phyloP scores from a whole-genome alignment of 2,797 vertebrate species.

The Micrastur ruficollis region DNA sequence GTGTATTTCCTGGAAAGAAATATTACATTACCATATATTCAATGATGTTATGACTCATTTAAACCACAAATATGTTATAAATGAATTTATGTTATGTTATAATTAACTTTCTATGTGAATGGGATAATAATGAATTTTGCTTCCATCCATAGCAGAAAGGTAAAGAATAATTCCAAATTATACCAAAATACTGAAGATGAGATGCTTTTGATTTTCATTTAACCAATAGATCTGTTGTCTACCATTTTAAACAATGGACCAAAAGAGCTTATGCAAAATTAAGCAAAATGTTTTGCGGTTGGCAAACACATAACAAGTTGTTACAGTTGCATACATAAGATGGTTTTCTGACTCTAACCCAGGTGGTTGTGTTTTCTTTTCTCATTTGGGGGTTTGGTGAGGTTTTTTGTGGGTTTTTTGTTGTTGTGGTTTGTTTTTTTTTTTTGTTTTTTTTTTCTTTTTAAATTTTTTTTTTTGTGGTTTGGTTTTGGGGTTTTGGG shows the following conservation, averaged over 20 bases:
- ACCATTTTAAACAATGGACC: neutral
- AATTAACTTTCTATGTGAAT: neutral
- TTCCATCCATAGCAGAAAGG: neutral
- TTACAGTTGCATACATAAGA: neutral
- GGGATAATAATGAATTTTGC: neutral
- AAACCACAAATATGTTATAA: neutral
- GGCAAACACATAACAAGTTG: neutral
- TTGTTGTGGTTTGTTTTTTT: too few relatives aligned
- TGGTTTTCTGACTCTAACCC: neutral
- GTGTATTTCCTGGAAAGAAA: neutral
- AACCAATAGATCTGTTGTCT: neutral
- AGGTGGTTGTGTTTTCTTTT: neutral
- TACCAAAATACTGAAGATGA: neutral
- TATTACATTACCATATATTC: neutral
- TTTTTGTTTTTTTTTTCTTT: too few relatives aligned
- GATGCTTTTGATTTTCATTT: neutral
- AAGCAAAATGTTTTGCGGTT: neutral
- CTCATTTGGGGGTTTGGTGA: rapidly evolving
- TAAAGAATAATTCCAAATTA: neutral
- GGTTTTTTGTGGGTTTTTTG: too few relatives aligned
- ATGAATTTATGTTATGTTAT: neutral
- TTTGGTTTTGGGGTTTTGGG: neutral
- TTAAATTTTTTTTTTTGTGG: too few relatives aligned
- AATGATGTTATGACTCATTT: neutral
- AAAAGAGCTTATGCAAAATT: neutral